Evolutionary conservation across 2,113 vertebrate genomes (phyloP), one percentile per base, ranked within the genome.

Genomic region (Noturus placidus): DNA sequence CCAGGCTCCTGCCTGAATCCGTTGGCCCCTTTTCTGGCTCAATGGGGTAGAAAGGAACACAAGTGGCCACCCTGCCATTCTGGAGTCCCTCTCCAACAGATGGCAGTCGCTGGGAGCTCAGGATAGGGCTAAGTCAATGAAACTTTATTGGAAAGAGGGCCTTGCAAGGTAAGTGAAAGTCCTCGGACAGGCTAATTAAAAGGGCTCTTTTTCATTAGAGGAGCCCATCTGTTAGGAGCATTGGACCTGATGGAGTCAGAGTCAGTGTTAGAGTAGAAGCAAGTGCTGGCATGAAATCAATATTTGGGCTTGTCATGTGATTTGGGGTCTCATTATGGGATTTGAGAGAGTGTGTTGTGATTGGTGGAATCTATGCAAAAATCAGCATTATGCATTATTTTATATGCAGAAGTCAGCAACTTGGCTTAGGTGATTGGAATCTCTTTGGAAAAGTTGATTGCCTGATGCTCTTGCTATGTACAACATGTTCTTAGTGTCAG

Each of bases 131-230:
- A 90, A 93, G 92, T 93, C 95, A 93, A 91, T 93, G 95, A 95
- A 96, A 96, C 92, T 94, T 95, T 95, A 96, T 93, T 92, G 91
- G 93, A 93, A 81, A 88, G 84, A 87, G 91, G 78, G 38, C 92
- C 93, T 93, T 93, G 92, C 85, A 92, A 94, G 94, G 93, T 95
- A 93, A 96, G 96, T 94, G 95, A 96, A 95, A 92, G 91, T 95
- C 95, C 95, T 96, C 92, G 95, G 95, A 96, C 91, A 92, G 94
- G 93, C 95, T 97, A 95, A 97, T 98, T 97, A 97, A 96, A 96
- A 95, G 92, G 88, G 91, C 91, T 92, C 93, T 96, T 96, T 89
- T 96, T 96, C 94, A 95, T 96, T 96, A 96, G 94, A 90, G 90
- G 87, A 69, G 91, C 94, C 96, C 97, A 97, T 97, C 97, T 97